phyloP scores from a whole-genome alignment of 2,888 invertebrate genomes.

The Chymomyza fuscimana region DNA sequence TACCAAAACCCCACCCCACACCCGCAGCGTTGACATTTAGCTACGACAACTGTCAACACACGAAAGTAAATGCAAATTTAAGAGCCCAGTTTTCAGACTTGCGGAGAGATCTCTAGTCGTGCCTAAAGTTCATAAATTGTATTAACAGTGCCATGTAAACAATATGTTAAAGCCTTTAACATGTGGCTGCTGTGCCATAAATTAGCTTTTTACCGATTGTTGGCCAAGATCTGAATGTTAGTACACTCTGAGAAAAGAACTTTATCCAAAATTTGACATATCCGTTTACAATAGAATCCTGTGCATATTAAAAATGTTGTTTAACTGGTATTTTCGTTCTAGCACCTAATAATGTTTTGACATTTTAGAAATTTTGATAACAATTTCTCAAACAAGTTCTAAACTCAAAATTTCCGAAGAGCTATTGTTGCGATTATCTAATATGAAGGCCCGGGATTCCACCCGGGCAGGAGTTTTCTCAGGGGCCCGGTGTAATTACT shows the following conservation, averaged over 20 bases:
- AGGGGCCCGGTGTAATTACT: too few species aligned
- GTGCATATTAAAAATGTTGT: not conserved
- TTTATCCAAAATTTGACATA: not conserved
- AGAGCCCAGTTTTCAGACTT: conserved; percentile 10
- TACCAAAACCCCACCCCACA: not conserved
- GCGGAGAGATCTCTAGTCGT: conserved; percentile 12
- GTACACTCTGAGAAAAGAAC: not conserved
- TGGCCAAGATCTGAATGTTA: not conserved
- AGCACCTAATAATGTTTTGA: too few species aligned
- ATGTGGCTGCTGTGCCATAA: conserved; percentile 66
- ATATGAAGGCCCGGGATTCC: too few species aligned
- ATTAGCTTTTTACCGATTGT: conserved; percentile 52
- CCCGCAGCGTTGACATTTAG: conserved; percentile 52
- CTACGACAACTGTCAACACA: conserved; percentile 70
- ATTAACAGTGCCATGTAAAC: conserved; percentile 62
- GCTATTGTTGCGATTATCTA: too few species aligned
- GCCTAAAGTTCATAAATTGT: conserved; percentile 69
- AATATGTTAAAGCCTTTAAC: conserved; percentile 58
- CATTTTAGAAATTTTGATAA: too few species aligned
- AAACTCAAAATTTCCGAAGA: too few species aligned
- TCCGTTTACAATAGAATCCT: not conserved
- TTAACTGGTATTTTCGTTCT: too few species aligned
- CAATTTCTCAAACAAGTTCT: too few species aligned
- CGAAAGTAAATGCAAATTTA: conserved; percentile 63
- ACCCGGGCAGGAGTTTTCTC: too few species aligned